These are phyloP conservation scores for Spinibarbus caldwelli DNA, from an alignment of 2,797 vertebrate species.

Conservation along the genomic window DNA sequence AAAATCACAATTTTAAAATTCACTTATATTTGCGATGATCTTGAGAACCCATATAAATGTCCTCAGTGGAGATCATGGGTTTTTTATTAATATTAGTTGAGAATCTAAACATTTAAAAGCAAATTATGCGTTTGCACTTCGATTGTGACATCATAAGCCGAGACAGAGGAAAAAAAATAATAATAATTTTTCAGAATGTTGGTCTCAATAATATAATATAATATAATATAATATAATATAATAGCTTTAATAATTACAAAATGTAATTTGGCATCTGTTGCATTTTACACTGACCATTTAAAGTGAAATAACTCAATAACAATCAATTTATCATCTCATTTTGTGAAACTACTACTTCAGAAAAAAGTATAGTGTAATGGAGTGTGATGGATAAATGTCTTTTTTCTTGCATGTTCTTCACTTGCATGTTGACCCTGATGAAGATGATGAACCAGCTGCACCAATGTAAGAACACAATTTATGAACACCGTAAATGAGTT, in stretches of 20 bases:
- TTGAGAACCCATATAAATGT: neutral
- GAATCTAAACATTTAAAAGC: neutral
- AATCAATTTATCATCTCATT: constrained; percentile 74
- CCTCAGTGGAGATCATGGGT: neutral
- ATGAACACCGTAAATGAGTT: neutral
- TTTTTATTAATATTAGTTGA: neutral
- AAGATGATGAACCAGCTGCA: constrained; percentile 96
- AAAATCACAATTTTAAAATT: neutral
- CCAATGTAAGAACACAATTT: constrained; percentile 86
- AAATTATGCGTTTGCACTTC: too few relatives aligned
- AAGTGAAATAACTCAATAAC: constrained; percentile 77
- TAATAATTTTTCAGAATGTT: neutral
- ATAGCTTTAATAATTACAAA: neutral
- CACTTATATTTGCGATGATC: neutral
- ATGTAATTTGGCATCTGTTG: constrained; percentile 62
- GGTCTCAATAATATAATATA: neutral
- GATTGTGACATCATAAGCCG: too few relatives aligned
- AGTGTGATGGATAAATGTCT: constrained; percentile 32
- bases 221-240: too few relatives aligned
- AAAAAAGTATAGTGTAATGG: neutral
- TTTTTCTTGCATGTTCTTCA: constrained; percentile 64
- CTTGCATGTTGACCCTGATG: constrained; percentile 58
- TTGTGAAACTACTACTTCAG: neutral
- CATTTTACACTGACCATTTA: constrained; percentile 82
- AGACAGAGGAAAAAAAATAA: too few relatives aligned